phyloP scores from a whole-genome alignment of 2,888 invertebrate genomes.

The Syrista parreyssii region DNA sequence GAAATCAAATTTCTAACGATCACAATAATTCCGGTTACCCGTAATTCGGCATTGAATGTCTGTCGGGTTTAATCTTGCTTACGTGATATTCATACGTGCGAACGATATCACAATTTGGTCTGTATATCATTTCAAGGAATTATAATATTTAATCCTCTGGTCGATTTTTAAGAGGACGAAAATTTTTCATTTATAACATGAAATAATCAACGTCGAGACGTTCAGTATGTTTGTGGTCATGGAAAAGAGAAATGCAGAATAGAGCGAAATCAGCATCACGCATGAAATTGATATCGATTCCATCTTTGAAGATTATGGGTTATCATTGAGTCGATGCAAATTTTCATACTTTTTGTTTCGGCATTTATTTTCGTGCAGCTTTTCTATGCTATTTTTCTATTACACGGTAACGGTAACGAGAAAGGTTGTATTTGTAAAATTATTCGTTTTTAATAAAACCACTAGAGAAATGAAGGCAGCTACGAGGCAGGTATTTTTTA shows the following conservation, averaged over 20 bases:
- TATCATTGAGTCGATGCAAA: not conserved
- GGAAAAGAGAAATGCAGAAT: not conserved
- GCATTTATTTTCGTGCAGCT: not conserved
- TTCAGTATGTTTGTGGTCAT: slow-evolving; percentile 16
- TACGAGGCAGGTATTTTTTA: not conserved
- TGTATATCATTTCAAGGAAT: not conserved
- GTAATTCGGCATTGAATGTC: not conserved
- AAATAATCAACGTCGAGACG: slow-evolving; percentile 10
- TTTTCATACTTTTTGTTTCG: not conserved
- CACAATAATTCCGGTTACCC: slow-evolving; percentile 35
- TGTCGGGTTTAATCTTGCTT: not conserved
- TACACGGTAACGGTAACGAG: too few relatives aligned
- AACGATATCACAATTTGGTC: not conserved
- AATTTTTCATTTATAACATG: not conserved
- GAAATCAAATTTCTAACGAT: slow-evolving; percentile 61
- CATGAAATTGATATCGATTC: slow-evolving; percentile 3
- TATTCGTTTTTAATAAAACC: too few relatives aligned
- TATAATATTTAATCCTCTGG: not conserved
- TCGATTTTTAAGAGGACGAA: not conserved
- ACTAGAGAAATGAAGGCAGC: too few relatives aligned
- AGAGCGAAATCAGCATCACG: not conserved
- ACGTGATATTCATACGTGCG: slow-evolving; percentile 9
- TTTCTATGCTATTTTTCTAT: not conserved
- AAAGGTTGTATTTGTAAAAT: too few relatives aligned
- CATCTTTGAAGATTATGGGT: not conserved